Evolutionary conservation across 2,888 invertebrate species (phyloP).

Genomic region (Metallyticus violacea): DNA sequence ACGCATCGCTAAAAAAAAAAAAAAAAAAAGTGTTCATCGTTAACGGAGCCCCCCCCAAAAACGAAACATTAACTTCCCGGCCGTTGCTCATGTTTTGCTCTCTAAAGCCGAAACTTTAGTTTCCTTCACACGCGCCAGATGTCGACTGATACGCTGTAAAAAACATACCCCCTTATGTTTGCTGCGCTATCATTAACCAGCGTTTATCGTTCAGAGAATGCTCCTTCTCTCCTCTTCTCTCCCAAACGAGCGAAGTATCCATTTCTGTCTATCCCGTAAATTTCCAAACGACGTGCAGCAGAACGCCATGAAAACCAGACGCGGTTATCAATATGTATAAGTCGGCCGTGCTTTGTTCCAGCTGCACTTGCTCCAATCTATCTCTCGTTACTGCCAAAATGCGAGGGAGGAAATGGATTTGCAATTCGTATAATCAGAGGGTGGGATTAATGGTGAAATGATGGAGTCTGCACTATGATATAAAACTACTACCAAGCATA

Average conservation of each 20-base stretch:
- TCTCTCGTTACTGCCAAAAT: neutral
- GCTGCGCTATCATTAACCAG: neutral
- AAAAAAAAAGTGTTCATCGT: neutral
- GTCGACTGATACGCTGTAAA: neutral
- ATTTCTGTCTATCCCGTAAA: neutral
- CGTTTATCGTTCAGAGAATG: neutral
- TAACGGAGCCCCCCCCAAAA: neutral
- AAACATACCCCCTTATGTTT: neutral
- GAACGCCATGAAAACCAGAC: neutral
- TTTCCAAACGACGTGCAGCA: neutral
- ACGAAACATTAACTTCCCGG: neutral
- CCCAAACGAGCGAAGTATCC: neutral
- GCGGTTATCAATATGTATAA: conserved; percentile 1
- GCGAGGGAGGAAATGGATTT: neutral
- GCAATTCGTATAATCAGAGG: neutral
- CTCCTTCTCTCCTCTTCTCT: neutral
- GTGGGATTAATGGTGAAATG: neutral
- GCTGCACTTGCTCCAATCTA: neutral
- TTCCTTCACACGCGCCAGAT: neutral
- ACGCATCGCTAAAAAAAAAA: neutral
- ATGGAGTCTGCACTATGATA: neutral
- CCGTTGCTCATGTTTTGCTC: neutral
- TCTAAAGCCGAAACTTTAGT: neutral
- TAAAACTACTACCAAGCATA: neutral
- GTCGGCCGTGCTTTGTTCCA: neutral